phyloP scores from a whole-genome alignment of 2,888 invertebrate genomes.

The Ectemnius continuus region DNA sequence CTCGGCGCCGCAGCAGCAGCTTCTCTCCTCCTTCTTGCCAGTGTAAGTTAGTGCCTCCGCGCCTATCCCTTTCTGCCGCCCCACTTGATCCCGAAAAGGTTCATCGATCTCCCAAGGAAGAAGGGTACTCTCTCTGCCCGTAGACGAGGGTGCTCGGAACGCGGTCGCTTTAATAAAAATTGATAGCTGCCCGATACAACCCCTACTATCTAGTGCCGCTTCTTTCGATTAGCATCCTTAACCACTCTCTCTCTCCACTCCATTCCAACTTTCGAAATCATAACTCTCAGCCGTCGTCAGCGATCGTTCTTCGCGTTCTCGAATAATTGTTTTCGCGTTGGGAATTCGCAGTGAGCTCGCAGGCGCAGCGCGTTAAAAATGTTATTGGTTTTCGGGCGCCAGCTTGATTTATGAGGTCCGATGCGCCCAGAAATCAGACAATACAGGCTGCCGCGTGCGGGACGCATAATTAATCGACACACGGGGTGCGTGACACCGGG shows the following conservation, averaged over 20 bases:
- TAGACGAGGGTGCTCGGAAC: slow-evolving; percentile 25
- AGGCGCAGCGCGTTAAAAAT: slow-evolving; percentile 3
- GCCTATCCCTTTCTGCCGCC: slow-evolving; percentile 11
- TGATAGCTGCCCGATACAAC: slow-evolving; percentile 36
- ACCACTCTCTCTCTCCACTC: slow-evolving; percentile 22
- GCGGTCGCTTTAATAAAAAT: slow-evolving; percentile 56
- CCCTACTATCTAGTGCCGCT: too few species aligned
- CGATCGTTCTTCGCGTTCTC: too few species aligned
- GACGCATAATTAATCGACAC: slow-evolving; percentile 16
- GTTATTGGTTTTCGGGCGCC: slow-evolving; percentile 19
- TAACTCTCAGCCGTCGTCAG: too few species aligned
- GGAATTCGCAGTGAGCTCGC: too few species aligned
- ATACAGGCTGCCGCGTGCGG: not conserved
- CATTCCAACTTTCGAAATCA: too few species aligned
- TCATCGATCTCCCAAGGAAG: slow-evolving; percentile 48
- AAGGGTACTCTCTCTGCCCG: not conserved
- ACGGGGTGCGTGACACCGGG: not conserved
- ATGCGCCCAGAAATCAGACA: slow-evolving; percentile 11
- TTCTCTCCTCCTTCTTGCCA: not conserved
- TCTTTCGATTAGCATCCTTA: slow-evolving; percentile 55
- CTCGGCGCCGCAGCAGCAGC: too few species aligned
- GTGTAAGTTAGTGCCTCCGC: not conserved
- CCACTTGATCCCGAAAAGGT: slow-evolving; percentile 43
- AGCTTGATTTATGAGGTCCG: slow-evolving; percentile 29
- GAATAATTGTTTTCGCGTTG: too few species aligned